Conservation (phyloP, 2,113 vertebrate species). For the Ivindomyrus marchei region DNA sequence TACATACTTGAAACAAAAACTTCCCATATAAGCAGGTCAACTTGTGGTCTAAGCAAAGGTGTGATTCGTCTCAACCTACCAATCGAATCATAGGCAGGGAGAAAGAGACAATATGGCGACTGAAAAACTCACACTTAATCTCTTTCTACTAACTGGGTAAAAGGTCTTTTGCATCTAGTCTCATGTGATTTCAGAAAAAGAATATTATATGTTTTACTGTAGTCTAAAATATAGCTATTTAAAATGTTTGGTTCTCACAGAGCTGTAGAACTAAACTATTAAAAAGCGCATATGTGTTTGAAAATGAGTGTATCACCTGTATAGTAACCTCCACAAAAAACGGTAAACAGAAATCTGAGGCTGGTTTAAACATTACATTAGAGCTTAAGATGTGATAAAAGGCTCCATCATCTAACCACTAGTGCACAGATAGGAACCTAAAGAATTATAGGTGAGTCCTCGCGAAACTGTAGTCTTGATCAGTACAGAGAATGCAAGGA, state of each 20-base stretch:
- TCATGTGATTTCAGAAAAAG: background rate
- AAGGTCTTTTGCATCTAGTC: background rate
- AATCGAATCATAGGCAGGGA: background rate
- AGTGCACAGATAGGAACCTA: background rate
- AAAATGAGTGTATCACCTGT: background rate
- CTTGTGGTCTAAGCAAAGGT: background rate
- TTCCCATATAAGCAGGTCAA: background rate
- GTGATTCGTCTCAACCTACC: background rate
- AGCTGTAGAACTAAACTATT: background rate
- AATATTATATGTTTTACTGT: background rate
- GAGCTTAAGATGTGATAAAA: background rate
- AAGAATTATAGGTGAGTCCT: background rate
- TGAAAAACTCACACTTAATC: background rate
- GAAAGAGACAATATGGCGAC: background rate
- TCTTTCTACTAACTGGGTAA: background rate
- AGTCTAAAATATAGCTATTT: background rate
- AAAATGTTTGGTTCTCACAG: background rate
- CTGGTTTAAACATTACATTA: background rate
- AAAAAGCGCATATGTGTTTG: background rate
- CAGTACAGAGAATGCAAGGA: background rate
- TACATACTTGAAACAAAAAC: background rate
- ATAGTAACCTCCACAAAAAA: background rate
- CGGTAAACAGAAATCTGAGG: background rate
- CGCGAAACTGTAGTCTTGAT: background rate
- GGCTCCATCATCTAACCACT: background rate